A percentile compares a stretch with the other conserved stretches of the same genome.
phyloP scores from a whole-genome alignment of 1,140 invertebrate species.

The Papilio polyxenes region DNA sequence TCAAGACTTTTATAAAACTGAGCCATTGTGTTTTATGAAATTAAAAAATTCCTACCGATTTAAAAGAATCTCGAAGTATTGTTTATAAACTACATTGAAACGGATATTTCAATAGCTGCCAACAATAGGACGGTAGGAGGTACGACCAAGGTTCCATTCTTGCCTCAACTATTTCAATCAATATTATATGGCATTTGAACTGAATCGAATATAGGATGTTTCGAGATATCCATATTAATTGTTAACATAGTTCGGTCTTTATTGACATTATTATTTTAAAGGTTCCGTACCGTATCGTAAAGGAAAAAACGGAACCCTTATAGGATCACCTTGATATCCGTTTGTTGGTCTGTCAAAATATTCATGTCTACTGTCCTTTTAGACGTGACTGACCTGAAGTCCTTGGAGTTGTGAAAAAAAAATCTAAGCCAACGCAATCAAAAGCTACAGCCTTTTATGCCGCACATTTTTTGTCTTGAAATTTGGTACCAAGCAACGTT shows the following conservation, averaged over 20 bases:
- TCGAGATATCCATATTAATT: not conserved
- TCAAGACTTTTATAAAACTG: not conserved
- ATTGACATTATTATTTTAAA: too few species aligned
- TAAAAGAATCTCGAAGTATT: not conserved
- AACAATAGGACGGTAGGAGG: not conserved
- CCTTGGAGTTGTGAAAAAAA: too few species aligned
- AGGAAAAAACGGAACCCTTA: too few species aligned
- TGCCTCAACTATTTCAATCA: slow-evolving; percentile 16
- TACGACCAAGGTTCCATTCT: not conserved
- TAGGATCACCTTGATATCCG: too few species aligned
- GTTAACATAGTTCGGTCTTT: not conserved
- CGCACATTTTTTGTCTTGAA: too few species aligned
- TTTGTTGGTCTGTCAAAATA: too few species aligned
- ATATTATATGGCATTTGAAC: slow-evolving; percentile 7
- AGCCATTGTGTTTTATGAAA: not conserved
- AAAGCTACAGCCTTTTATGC: too few species aligned
- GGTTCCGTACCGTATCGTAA: too few species aligned
- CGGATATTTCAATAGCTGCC: not conserved
- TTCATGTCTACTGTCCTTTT: too few species aligned
- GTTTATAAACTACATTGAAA: not conserved
- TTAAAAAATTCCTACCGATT: not conserved
- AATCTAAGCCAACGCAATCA: too few species aligned
- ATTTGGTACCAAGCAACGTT: too few species aligned
- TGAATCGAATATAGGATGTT: not conserved
- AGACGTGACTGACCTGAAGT: too few species aligned